Evolutionary conservation across 2,797 vertebrate genomes (phyloP).

Genomic region (Sorex maritimensis): DNA sequence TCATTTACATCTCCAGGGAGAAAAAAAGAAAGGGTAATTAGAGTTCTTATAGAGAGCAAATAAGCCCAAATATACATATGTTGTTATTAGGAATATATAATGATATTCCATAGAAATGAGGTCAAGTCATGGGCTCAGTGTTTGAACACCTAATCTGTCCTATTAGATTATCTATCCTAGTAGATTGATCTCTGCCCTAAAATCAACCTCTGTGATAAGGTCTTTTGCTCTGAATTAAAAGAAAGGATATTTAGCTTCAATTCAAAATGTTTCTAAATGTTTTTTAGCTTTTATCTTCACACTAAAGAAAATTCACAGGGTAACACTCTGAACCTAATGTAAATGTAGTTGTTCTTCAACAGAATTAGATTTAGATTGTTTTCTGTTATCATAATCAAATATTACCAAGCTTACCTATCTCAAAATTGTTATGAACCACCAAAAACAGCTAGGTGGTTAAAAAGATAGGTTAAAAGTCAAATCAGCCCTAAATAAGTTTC

Average conservation of each 20-base stretch:
- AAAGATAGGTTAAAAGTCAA: slow-evolving; percentile 16
- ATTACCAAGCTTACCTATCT: slow-evolving; percentile 3
- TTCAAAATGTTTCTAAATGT: slow-evolving; percentile 67
- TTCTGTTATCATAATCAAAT: slow-evolving; percentile 31
- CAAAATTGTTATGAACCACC: neutral
- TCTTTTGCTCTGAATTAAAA: slow-evolving; percentile 82
- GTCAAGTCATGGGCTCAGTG: slow-evolving; percentile 44
- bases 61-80: slow-evolving; percentile 74
- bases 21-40: slow-evolving; percentile 66
- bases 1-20: slow-evolving; percentile 32
- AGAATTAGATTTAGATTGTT: neutral
- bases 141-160: slow-evolving; percentile 59
- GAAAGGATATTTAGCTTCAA: slow-evolving; percentile 61
- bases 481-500: slow-evolving; percentile 1
- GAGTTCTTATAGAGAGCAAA: slow-evolving; percentile 76
- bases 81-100: slow-evolving; percentile 74
- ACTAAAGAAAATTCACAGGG: slow-evolving; percentile 65
- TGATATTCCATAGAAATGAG: slow-evolving; percentile 74
- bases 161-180: slow-evolving; percentile 52
- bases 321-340: neutral
- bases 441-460: neutral
- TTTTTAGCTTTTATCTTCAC: slow-evolving; percentile 77
- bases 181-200: slow-evolving; percentile 71
- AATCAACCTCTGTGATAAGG: slow-evolving; percentile 64
- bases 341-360: slow-evolving; percentile 14